Evolutionary conservation across 2,113 vertebrate species (phyloP).

Genomic region (Quiscalus mexicanus): DNA sequence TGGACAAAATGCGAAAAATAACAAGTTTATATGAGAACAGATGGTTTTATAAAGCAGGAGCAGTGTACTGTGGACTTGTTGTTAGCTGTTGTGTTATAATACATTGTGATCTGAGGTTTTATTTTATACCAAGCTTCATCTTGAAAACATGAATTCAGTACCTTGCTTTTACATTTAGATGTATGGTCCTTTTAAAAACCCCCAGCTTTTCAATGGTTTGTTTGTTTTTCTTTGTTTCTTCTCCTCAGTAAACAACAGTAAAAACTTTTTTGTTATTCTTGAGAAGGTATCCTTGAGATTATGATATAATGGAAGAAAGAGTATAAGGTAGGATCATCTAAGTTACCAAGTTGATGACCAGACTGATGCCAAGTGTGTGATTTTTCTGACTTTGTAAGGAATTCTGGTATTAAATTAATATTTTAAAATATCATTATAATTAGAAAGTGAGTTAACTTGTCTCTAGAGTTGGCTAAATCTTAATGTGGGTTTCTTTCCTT

Average conservation of each 20-base stretch:
- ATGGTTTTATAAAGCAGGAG: background rate
- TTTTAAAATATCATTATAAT: background rate
- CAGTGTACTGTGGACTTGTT: background rate
- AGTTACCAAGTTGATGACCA: background rate
- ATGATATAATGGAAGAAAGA: background rate
- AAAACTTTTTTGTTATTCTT: background rate
- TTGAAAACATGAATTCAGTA: background rate
- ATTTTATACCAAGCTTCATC: background rate
- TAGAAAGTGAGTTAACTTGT: background rate
- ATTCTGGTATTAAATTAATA: background rate
- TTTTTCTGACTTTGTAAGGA: background rate
- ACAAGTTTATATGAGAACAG: constrained; percentile 40
- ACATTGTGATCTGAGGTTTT: background rate
- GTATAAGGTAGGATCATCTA: background rate
- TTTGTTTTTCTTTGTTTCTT: background rate
- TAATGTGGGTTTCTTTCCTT: background rate
- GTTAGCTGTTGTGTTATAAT: background rate
- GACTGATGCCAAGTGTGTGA: background rate
- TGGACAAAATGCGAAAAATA: background rate
- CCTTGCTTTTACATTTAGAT: background rate
- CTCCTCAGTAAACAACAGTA: background rate
- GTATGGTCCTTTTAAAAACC: background rate
- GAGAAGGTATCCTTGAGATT: background rate
- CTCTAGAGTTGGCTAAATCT: background rate
- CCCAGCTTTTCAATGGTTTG: background rate